Evolutionary conservation across 1,140 invertebrate species (phyloP).

Genomic region (Papilio helenus): DNA sequence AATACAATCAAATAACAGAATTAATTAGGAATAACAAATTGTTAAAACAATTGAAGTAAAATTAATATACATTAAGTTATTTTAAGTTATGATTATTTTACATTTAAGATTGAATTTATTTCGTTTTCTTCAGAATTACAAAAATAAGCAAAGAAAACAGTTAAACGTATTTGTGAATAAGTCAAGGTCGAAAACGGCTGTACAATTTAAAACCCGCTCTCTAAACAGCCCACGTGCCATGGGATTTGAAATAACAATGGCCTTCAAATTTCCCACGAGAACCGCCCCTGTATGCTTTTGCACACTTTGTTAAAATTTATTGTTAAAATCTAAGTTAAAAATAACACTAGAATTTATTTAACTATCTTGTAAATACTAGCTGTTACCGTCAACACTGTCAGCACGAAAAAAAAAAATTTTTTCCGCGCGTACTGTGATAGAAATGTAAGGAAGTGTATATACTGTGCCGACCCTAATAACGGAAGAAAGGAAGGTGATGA

Average conservation of each 20-base stretch:
- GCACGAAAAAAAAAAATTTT: no score
- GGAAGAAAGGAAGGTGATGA: no score
- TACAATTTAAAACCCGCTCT: constrained; percentile 21
- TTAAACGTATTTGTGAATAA: constrained; percentile 1
- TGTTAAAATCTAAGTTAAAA: background rate
- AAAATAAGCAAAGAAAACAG: background rate
- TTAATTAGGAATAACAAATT: no score
- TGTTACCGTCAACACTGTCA: no score
- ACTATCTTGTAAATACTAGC: background rate
- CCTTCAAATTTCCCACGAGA: constrained; percentile 28
- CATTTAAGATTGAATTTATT: background rate
- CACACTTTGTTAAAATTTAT: constrained; percentile 10
- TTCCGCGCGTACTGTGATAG: no score
- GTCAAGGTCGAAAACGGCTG: background rate
- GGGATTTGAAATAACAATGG: constrained; percentile 20
- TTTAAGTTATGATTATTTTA: no score
- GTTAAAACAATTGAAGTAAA: no score
- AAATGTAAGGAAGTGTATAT: no score
- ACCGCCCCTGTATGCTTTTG: background rate
- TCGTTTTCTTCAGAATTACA: background rate
- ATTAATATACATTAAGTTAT: no score
- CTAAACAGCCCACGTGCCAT: constrained; percentile 8
- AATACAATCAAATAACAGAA: no score
- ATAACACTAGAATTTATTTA: background rate
- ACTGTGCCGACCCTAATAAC: no score